Conservation (phyloP, 2,797 vertebrate genomes). For the Ceyx erithaca region DNA sequence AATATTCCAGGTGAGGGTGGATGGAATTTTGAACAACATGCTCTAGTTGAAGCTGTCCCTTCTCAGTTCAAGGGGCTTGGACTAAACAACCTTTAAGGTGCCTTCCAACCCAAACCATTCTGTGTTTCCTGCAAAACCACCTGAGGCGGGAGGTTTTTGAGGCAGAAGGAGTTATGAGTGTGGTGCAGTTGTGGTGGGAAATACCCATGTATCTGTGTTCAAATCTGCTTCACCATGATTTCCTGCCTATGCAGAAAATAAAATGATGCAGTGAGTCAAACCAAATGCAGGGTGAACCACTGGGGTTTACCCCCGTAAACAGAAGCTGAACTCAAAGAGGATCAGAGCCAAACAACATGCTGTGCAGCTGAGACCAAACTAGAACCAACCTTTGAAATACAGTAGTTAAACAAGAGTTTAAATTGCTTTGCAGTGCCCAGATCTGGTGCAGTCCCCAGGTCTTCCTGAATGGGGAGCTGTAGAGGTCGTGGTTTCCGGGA, state of each 20-base stretch:
- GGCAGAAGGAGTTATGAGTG: neutral
- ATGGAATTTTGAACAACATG: no score
- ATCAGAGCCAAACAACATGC: neutral
- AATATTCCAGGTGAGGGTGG: no score
- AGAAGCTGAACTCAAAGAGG: neutral
- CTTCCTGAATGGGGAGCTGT: neutral
- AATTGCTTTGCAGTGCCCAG: neutral
- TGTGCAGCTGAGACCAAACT: neutral
- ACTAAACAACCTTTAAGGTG: neutral
- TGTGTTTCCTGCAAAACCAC: neutral
- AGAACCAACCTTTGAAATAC: neutral
- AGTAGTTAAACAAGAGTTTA: neutral
- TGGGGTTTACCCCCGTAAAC: neutral
- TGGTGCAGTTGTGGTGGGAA: neutral
- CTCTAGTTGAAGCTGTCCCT: no score
- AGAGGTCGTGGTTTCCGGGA: neutral
- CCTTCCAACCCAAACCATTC: neutral
- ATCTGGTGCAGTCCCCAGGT: neutral
- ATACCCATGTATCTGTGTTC: neutral
- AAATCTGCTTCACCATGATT: neutral
- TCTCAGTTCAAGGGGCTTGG: neutral
- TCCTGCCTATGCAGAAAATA: neutral
- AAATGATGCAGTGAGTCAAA: neutral
- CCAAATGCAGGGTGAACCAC: neutral
- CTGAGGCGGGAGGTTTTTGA: neutral